phyloP scores from a whole-genome alignment of 2,888 invertebrate genomes.

The Sialis fuliginosa region DNA sequence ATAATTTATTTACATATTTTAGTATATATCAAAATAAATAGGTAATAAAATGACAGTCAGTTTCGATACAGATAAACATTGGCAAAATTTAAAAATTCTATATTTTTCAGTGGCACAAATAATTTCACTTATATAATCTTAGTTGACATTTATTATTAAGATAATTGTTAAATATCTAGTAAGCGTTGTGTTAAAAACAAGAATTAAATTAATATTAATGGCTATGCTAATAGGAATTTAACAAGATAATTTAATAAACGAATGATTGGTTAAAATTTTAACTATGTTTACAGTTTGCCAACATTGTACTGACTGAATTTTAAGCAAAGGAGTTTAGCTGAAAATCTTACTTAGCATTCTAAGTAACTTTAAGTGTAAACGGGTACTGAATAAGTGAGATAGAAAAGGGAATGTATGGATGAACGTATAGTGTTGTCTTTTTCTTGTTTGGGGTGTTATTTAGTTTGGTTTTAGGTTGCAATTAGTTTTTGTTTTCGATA shows the following conservation, averaged over 20 bases:
- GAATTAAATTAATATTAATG: slow-evolving; percentile 5
- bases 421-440: no score
- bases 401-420: no score
- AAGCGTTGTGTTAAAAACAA: no score
- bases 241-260: slow-evolving; percentile 1
- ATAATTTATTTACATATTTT: not conserved
- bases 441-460: no score
- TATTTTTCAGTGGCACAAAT: not conserved
- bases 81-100: not conserved
- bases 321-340: no score
- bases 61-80: not conserved
- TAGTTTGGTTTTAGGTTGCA: no score
- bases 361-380: no score
- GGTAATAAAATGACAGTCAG: not conserved
- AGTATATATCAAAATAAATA: not conserved
- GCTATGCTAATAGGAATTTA: slow-evolving; percentile 2
- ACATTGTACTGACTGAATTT: not conserved
- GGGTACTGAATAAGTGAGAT: no score
- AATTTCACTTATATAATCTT: not conserved
- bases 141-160: not conserved
- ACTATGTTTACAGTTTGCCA: not conserved
- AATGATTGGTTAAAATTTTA: not conserved
- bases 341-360: no score
- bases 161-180: not conserved
- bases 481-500: no score